phyloP scores from a whole-genome alignment of 2,113 vertebrate genomes.

The Ahaetulla prasina region DNA sequence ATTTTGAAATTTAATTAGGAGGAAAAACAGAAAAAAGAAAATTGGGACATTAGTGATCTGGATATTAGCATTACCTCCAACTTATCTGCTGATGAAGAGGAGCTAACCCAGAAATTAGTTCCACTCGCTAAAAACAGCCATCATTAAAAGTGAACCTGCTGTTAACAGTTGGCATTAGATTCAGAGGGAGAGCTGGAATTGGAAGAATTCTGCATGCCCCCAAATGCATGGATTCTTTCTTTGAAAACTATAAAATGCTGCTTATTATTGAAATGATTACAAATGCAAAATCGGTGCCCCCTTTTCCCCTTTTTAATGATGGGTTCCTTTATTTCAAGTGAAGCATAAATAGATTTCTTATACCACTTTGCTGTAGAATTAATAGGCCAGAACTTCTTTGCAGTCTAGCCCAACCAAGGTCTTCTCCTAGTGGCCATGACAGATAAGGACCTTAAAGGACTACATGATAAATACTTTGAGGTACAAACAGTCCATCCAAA shows the following conservation, averaged over 20 bases:
- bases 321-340: not conserved
- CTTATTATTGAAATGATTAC: not conserved
- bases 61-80: not conserved
- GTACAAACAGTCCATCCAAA: not conserved
- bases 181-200: not conserved
- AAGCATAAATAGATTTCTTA: not conserved
- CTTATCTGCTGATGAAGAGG: not conserved
- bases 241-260: not conserved
- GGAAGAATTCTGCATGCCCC: not conserved
- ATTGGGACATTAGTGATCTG: slow-evolving; percentile 23
- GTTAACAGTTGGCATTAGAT: not conserved
- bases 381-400: not conserved
- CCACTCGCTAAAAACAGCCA: not conserved
- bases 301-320: not conserved
- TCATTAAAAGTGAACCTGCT: not conserved
- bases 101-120: not conserved
- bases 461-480: not conserved
- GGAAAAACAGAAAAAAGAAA: not conserved
- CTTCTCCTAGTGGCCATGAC: not conserved
- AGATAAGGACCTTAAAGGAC: not conserved
- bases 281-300: not conserved
- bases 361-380: not conserved
- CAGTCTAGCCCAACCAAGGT: not conserved
- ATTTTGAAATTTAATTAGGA: not conserved
- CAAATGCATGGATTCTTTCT: not conserved